A percentile compares a stretch with the other conserved stretches of the same genome.
Evolutionary conservation across 2,797 vertebrate species (phyloP).

Genomic region (Malurus splendens): DNA sequence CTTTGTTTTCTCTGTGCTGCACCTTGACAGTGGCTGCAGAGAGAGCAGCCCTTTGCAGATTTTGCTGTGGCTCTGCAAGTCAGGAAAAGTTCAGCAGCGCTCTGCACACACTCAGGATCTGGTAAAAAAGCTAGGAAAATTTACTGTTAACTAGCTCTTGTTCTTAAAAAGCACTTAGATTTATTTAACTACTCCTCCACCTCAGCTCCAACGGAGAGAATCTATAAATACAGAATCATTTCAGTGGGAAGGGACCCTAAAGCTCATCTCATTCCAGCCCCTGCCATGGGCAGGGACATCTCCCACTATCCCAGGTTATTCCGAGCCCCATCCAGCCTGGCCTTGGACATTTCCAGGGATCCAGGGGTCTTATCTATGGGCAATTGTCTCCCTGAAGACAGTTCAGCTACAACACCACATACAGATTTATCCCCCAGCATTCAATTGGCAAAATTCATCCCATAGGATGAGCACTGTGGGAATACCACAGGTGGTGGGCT

Average conservation of each 20-base stretch:
- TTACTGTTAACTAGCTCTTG: not conserved
- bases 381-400: not conserved
- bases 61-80: not conserved
- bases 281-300: not conserved
- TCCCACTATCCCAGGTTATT: not conserved
- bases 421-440: not conserved
- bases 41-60: conserved; percentile 1
- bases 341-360: not conserved
- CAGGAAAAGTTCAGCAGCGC: conserved; percentile 3
- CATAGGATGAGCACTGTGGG: not conserved
- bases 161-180: not conserved
- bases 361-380: too few species aligned
- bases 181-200: not conserved
- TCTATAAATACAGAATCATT: not conserved
- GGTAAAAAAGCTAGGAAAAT: not conserved
- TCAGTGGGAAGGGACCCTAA: not conserved
- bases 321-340: not conserved
- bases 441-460: not conserved
- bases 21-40: not conserved
- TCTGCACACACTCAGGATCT: not conserved
- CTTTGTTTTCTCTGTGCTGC: conserved; percentile 30
- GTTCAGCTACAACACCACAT: not conserved
- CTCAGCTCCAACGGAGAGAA: fast-evolving
- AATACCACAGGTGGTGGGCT: not conserved
- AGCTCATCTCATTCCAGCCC: not conserved